phyloP scores from a whole-genome alignment of 2,797 vertebrate species.

The Enteromius paludinosus region DNA sequence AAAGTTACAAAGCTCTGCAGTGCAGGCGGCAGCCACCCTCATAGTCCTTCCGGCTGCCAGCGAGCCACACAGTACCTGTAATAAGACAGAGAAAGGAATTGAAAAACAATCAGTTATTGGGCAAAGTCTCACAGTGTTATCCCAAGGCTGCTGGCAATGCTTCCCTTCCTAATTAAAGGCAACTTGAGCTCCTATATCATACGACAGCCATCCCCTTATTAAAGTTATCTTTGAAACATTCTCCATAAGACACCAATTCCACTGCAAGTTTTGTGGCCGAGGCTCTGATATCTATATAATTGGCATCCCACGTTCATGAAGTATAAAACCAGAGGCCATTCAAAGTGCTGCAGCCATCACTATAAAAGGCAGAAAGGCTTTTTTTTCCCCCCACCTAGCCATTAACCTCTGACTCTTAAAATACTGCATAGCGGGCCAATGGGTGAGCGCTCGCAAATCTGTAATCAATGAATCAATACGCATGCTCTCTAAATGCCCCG shows the following conservation, averaged over 20 bases:
- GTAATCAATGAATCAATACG: conserved; percentile 68
- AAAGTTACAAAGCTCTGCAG: conserved; percentile 59
- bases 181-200: conserved; percentile 41
- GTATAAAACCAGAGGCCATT: conserved; percentile 48
- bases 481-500: conserved; percentile 54
- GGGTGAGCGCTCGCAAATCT: conserved; percentile 47
- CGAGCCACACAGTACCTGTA: conserved; percentile 56
- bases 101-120: conserved; percentile 44
- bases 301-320: conserved; percentile 48
- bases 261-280: conserved; percentile 27
- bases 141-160: conserved; percentile 19
- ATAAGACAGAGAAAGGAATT: conserved; percentile 36
- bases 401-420: conserved; percentile 54
- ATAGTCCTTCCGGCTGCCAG: conserved; percentile 65
- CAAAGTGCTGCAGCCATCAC: conserved; percentile 15
- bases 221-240: conserved; percentile 45
- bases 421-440: conserved; percentile 41
- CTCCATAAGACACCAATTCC: conserved; percentile 45
- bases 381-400: conserved; percentile 11
- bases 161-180: conserved; percentile 49
- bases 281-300: conserved; percentile 61
- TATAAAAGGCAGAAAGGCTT: conserved; percentile 46
- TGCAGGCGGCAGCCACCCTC: conserved; percentile 54
- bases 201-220: conserved; percentile 54
- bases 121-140: conserved; percentile 18